Conservation (phyloP, 2,797 vertebrate species). For the Micrastur ruficollis region DNA sequence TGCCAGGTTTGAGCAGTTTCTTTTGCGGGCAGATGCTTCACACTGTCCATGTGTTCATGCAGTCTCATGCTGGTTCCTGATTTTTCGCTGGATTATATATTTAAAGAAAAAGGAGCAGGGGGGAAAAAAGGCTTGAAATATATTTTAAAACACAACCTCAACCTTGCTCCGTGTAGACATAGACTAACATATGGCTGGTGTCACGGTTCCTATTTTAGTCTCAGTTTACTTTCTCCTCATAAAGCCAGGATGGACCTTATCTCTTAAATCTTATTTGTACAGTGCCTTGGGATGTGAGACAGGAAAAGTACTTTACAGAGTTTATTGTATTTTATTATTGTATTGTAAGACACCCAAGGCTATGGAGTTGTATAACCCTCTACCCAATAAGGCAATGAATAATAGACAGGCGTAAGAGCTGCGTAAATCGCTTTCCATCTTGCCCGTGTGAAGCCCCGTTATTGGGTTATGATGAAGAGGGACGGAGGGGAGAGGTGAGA, state of each 20-base stretch:
- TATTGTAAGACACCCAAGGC: not conserved
- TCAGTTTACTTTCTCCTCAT: not conserved
- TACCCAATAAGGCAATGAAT: not conserved
- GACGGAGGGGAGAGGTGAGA: not conserved
- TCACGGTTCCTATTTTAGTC: not conserved
- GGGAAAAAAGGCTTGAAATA: fast-evolving
- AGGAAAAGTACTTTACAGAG: not conserved
- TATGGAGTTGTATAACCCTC: not conserved
- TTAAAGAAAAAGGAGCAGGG: not conserved
- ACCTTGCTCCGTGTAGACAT: not conserved
- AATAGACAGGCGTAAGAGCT: not conserved
- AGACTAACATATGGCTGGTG: not conserved
- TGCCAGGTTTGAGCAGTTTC: not conserved
- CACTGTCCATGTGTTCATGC: not conserved
- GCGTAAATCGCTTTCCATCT: not conserved
- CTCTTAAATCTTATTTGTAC: constrained; percentile 37
- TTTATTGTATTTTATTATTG: constrained; percentile 12
- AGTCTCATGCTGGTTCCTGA: not conserved
- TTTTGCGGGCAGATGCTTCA: not conserved
- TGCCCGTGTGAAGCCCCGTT: fast-evolving
- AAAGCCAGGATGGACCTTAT: not conserved
- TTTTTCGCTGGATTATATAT: not conserved
- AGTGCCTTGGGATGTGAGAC: not conserved
- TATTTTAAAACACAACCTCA: not conserved
- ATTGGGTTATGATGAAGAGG: fast-evolving